Percentiles rank a stretch among this genome's conserved stretches.
Evolutionary conservation across 2,113 vertebrate genomes (phyloP).

Genomic region (Rhinolophus ferrumequinum): DNA sequence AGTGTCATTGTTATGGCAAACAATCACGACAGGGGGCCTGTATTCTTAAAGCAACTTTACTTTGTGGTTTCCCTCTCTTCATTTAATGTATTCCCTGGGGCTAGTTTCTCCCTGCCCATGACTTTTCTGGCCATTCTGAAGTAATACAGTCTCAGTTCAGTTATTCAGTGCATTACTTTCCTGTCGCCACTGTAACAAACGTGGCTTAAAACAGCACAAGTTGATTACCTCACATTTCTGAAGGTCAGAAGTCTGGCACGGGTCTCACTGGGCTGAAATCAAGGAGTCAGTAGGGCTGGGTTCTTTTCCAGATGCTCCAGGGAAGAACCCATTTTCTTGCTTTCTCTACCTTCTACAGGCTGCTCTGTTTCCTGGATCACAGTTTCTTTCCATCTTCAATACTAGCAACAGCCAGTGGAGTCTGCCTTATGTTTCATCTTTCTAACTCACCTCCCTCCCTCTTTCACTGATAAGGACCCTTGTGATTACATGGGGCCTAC

Average conservation of each 20-base stretch:
- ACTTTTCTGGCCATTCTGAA: neutral
- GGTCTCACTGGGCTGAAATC: neutral
- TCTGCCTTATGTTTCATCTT: no score
- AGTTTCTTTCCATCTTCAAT: neutral
- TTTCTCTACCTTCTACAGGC: neutral
- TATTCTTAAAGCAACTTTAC: neutral
- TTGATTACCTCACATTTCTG: neutral
- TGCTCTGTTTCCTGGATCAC: accelerated
- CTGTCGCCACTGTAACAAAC: neutral
- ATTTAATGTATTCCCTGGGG: neutral
- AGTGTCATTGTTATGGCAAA: neutral
- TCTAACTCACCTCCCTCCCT: neutral
- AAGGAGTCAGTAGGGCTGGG: neutral
- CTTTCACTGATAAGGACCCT: neutral
- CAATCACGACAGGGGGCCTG: neutral
- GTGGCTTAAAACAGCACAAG: neutral
- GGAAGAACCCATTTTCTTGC: neutral
- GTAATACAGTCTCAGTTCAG: neutral
- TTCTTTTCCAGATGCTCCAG: neutral
- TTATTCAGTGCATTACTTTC: neutral
- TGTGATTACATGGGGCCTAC: neutral
- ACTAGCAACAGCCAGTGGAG: accelerated
- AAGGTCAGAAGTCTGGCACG: neutral
- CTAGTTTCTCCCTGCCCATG: neutral
- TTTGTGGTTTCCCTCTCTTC: neutral